Evolutionary conservation across 2,113 vertebrate genomes (phyloP).

Genomic region (Rhinolophus ferrumequinum): DNA sequence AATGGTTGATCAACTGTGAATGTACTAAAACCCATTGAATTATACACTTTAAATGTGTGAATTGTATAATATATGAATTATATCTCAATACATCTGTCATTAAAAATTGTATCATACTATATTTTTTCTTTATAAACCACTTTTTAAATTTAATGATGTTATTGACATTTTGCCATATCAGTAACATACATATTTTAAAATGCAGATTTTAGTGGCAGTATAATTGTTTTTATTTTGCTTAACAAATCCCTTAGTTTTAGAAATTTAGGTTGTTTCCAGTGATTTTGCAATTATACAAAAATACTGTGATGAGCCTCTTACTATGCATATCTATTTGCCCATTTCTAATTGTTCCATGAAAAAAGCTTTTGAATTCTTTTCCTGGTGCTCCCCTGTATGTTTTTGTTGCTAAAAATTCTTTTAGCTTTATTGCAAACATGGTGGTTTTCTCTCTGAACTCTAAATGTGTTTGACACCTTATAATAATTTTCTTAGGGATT

Average conservation of each 20-base stretch:
- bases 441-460: not conserved
- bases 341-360: not conserved
- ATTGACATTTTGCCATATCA: not conserved
- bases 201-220: not conserved
- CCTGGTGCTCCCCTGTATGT: not conserved
- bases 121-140: conserved; percentile 18
- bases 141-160: not conserved
- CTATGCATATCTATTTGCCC: not conserved
- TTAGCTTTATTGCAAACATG: not conserved
- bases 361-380: not conserved
- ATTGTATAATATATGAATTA: not conserved
- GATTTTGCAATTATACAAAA: not conserved
- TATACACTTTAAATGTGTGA: not conserved
- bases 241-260: conserved; percentile 12
- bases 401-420: conserved; percentile 5
- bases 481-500: not conserved
- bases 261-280: not conserved
- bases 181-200: conserved; percentile 32
- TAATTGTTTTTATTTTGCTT: not conserved
- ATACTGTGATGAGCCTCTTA: not conserved
- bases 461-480: conserved; percentile 6
- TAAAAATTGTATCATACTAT: not conserved
- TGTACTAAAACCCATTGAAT: not conserved
- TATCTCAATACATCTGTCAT: not conserved
- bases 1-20: not conserved